Evolutionary conservation across 2,888 invertebrate genomes (phyloP).

Genomic region (Hydropsyche betteni): DNA sequence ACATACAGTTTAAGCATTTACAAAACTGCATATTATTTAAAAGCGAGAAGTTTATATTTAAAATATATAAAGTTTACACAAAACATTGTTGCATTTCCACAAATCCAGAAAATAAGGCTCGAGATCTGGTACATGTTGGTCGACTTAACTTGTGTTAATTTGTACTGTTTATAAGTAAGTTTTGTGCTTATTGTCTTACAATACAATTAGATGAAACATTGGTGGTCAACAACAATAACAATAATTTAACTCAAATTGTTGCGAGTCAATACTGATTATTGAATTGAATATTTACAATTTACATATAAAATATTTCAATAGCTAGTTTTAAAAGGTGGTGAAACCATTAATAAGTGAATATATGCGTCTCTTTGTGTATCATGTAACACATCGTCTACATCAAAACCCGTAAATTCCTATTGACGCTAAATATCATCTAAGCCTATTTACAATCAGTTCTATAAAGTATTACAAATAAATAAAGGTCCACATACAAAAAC

Average conservation of each 20-base stretch:
- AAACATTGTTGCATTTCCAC: neutral
- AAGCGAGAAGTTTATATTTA: no score
- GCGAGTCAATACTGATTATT: slow-evolving; percentile 3
- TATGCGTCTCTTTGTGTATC: slow-evolving; percentile 5
- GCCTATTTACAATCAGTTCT: slow-evolving; percentile 30
- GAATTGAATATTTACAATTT: slow-evolving; percentile 8
- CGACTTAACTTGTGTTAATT: neutral
- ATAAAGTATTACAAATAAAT: slow-evolving; percentile 20
- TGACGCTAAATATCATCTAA: slow-evolving; percentile 21
- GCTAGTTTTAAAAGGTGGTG: neutral
- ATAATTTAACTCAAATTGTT: neutral
- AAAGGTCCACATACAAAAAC: slow-evolving; percentile 17
- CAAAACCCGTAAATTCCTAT: slow-evolving; percentile 26
- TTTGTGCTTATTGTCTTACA: slow-evolving; percentile 25
- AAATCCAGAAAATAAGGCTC: no score
- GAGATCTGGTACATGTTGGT: neutral
- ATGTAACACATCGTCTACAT: slow-evolving; percentile 4
- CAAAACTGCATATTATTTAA: no score
- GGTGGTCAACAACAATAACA: slow-evolving; percentile 3
- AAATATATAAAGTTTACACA: neutral
- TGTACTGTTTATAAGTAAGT: slow-evolving; percentile 10
- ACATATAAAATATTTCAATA: slow-evolving; percentile 12
- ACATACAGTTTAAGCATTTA: no score
- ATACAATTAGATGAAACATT: neutral
- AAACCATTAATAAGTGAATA: slow-evolving; percentile 24